Conservation (phyloP, 2,113 vertebrate genomes). For the Forbesichthys agassizii region DNA sequence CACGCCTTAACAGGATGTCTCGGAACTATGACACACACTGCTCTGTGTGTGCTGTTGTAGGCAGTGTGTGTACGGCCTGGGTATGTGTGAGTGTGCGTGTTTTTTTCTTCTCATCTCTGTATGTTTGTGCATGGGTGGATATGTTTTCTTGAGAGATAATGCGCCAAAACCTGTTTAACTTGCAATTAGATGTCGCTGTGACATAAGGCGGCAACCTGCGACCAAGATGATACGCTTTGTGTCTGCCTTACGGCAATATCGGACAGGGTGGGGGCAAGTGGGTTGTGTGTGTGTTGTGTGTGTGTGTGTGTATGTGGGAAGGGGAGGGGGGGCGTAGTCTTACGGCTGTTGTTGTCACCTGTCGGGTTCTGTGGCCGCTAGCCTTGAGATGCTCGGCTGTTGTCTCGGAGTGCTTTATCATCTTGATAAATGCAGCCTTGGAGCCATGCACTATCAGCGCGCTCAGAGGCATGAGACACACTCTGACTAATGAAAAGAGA, state of each 20-base stretch:
- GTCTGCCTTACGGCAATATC: neutral
- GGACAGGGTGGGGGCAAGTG: neutral
- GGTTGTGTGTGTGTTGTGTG: neutral
- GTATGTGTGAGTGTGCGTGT: neutral
- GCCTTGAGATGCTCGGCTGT: conserved; percentile 74
- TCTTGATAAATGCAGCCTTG: conserved; percentile 76
- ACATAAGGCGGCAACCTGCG: conserved; percentile 61
- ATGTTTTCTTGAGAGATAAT: conserved; percentile 6
- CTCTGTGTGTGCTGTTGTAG: neutral
- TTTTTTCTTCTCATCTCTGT: neutral
- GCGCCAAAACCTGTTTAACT: conserved; percentile 42
- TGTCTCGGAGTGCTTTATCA: conserved; percentile 74
- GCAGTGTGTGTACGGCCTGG: neutral
- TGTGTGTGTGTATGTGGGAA: neutral
- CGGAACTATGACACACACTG: conserved; percentile 13
- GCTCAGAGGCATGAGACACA: conserved; percentile 72
- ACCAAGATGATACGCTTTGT: conserved; percentile 29
- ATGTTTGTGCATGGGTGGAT: conserved; percentile 19
- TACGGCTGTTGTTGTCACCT: conserved; percentile 68
- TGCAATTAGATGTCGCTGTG: conserved; percentile 62
- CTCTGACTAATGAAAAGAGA: conserved; percentile 79
- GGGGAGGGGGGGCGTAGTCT: conserved; percentile 40
- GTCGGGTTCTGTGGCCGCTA: conserved; percentile 67
- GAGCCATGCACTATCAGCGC: conserved; percentile 71
- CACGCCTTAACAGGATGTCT: conserved; percentile 39